phyloP scores from a whole-genome alignment of 2,113 vertebrate genomes.

The Anseranas semipalmata region DNA sequence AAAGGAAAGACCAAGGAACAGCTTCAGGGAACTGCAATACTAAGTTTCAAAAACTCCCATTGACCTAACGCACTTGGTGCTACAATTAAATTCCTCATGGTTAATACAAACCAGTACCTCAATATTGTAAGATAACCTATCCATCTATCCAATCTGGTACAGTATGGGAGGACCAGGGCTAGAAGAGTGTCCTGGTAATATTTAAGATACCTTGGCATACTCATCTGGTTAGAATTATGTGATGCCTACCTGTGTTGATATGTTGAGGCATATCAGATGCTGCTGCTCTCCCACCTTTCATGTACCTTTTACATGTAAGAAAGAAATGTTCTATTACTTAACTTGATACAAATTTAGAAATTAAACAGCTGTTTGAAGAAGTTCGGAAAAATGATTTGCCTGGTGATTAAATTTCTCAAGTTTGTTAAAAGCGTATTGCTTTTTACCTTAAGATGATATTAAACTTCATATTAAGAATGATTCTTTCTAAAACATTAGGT shows the following conservation, averaged over 20 bases:
- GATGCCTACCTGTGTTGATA: neutral
- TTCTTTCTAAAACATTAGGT: neutral
- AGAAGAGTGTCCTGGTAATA: neutral
- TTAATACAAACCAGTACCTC: neutral
- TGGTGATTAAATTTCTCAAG: neutral
- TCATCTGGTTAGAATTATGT: neutral
- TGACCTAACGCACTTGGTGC: neutral
- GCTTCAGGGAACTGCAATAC: neutral
- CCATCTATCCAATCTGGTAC: neutral
- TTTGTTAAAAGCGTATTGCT: neutral
- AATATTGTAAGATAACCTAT: neutral
- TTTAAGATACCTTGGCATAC: neutral
- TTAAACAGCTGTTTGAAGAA: neutral
- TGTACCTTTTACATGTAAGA: neutral
- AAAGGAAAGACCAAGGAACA: neutral
- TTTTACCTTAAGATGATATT: neutral
- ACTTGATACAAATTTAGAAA: neutral
- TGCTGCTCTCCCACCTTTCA: neutral
- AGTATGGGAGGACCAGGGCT: neutral
- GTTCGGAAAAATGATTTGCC: neutral
- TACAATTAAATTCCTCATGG: neutral
- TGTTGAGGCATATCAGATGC: neutral
- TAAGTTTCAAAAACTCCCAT: neutral
- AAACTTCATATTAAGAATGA: neutral
- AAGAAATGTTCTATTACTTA: neutral